These are phyloP conservation scores for Clinocottus analis DNA, from an alignment of 2,113 vertebrate genomes.

Conservation along the genomic window DNA sequence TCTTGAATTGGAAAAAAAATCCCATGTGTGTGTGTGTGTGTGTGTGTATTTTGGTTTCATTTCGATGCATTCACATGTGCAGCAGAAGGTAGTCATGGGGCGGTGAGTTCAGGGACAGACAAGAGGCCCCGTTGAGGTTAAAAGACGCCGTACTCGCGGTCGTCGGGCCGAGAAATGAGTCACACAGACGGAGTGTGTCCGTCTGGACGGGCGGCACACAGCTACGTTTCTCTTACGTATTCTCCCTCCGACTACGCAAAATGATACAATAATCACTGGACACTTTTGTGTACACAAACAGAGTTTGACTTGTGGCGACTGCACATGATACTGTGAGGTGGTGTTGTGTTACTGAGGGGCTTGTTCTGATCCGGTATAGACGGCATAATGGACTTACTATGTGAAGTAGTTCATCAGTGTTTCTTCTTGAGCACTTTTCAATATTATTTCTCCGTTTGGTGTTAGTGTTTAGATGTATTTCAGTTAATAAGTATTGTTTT, in stretches of 20 bases:
- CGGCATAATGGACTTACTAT: neutral
- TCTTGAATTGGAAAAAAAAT: neutral
- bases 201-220: neutral
- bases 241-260: neutral
- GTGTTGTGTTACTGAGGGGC: neutral
- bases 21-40: slow-evolving; percentile 2
- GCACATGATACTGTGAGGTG: neutral
- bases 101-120: slow-evolving; percentile 38
- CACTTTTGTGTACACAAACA: slow-evolving; percentile 16
- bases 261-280: slow-evolving; percentile 18
- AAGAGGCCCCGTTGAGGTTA: slow-evolving; percentile 49
- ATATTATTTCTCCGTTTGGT: neutral
- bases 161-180: slow-evolving; percentile 16
- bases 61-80: slow-evolving; percentile 64
- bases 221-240: neutral
- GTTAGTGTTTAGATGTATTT: neutral
- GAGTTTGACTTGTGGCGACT: neutral
- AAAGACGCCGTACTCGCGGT: neutral
- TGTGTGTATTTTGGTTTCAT: slow-evolving; percentile 56
- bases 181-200: neutral
- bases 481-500: neutral
- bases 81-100: slow-evolving; percentile 74
- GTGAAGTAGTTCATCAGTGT: too few relatives aligned
- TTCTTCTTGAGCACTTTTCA: neutral
- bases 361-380: neutral